Evolutionary conservation across 2,113 vertebrate species (phyloP), one percentile per base, ranked within the genome.

Genomic region (Trinectes maculatus): DNA sequence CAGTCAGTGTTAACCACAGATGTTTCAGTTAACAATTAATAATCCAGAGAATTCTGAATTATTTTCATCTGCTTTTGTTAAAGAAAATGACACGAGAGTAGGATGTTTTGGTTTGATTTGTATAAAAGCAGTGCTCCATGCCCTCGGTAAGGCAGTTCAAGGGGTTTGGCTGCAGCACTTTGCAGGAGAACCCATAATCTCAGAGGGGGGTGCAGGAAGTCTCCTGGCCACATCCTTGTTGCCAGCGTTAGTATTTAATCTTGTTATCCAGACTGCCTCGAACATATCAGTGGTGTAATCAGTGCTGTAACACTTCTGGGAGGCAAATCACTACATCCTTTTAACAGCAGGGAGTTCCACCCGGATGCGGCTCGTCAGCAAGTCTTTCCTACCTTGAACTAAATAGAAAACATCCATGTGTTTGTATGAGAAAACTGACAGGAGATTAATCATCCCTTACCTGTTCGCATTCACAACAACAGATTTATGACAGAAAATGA

Each of bases 231-330:
- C 84, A 87, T 87, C 89, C 83, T 77, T 51, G 70, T 77, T 81
- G 48, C 66, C 70, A 71, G 60, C 24, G 65, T 79, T 74, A 66
- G 63, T 49, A 56, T 84, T 82, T 82, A 82, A 88, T 87, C 80
- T 54, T 58, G 47, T 62, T 68, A 82, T 83, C 80, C 84, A 74
- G 84, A 79, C 73, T 71, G 78, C 51, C 58, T 63, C 4, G 24
- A 75, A 71, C 67, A 66, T 86, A 90, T 88, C 88, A 71, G 74
- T 22, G 1, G 63, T 78, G 64, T 85, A 89, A 90, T 91, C 81
- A 83, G 71, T 21, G 53, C 65, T 74, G 76, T 54, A 70, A 76
- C 85, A 74, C 84, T 82, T 69, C 63, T 61, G 82, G 81, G 79
- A 75, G 71, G 74, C 74, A 75, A 86, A 75, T 70, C 36, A 13